Percentiles rank a stretch among this genome's conserved stretches.
Evolutionary conservation across 2,888 invertebrate species (phyloP).

Genomic region (Luperina nickerlii): DNA sequence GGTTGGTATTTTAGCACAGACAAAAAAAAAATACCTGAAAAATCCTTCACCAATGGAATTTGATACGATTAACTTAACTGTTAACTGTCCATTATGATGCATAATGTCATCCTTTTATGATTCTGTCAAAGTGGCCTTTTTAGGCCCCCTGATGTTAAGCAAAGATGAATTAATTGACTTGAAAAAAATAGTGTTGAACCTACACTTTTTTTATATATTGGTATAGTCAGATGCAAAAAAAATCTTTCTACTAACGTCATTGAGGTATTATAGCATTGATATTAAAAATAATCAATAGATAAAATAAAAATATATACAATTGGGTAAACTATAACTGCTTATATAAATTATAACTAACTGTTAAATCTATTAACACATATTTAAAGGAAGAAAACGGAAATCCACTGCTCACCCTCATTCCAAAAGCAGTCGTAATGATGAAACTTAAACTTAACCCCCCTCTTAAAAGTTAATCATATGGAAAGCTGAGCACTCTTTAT

Average conservation of each 20-base stretch:
- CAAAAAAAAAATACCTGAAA: too few species aligned
- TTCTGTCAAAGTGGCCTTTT: too few species aligned
- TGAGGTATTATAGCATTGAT: too few species aligned
- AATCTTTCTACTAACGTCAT: background rate
- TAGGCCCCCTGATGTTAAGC: too few species aligned
- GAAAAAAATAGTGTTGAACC: background rate
- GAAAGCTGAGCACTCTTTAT: constrained; percentile 38
- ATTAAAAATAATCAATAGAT: too few species aligned
- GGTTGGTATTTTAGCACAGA: too few species aligned
- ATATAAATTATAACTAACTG: background rate
- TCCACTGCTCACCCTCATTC: background rate
- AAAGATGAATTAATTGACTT: background rate
- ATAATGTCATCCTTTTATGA: too few species aligned
- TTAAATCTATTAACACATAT: background rate
- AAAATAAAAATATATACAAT: background rate
- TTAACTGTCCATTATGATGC: too few species aligned
- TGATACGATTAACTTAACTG: too few species aligned
- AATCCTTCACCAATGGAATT: too few species aligned
- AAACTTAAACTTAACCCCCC: constrained; percentile 29
- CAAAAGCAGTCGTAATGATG: background rate
- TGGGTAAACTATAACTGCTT: background rate
- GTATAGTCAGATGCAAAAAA: background rate
- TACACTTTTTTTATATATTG: background rate
- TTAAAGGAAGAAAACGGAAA: background rate
- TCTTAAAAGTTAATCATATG: constrained; percentile 56